phyloP scores from a whole-genome alignment of 2,888 invertebrate genomes.

The Cistogaster globosa region DNA sequence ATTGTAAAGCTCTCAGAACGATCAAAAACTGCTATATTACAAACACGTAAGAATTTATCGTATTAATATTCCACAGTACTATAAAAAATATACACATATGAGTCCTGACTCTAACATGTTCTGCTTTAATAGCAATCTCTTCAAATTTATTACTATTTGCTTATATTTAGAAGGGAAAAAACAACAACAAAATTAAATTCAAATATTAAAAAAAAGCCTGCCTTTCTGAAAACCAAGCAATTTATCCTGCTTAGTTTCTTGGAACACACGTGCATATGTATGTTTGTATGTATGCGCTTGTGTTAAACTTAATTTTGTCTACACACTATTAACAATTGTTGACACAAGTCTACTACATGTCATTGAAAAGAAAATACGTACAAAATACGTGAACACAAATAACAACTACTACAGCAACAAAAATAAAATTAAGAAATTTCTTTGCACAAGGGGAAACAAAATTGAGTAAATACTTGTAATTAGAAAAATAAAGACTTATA shows the following conservation, averaged over 20 bases:
- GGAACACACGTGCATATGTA: too few species aligned
- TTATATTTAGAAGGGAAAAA: too few species aligned
- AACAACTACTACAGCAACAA: not conserved
- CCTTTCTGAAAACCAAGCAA: not conserved
- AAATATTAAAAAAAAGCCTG: not conserved
- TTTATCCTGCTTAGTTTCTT: not conserved
- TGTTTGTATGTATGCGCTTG: not conserved
- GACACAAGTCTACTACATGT: constrained; percentile 53
- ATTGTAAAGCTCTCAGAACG: too few species aligned
- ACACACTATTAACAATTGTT: constrained; percentile 56
- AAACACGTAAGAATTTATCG: too few species aligned
- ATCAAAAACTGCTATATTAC: too few species aligned
- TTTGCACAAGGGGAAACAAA: not conserved
- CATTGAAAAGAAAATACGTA: constrained; percentile 48
- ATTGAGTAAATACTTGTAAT: not conserved
- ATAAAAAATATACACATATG: too few species aligned
- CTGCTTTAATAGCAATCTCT: too few species aligned
- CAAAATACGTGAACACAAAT: constrained; percentile 46
- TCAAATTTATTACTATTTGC: too few species aligned
- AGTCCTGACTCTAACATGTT: too few species aligned
- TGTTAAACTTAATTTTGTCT: constrained; percentile 24
- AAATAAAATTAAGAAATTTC: not conserved
- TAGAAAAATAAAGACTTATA: too few species aligned
- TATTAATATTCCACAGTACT: too few species aligned
- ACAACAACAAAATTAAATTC: too few species aligned